phyloP scores from a whole-genome alignment of 2,888 invertebrate species.

The Argyra leucocephala region DNA sequence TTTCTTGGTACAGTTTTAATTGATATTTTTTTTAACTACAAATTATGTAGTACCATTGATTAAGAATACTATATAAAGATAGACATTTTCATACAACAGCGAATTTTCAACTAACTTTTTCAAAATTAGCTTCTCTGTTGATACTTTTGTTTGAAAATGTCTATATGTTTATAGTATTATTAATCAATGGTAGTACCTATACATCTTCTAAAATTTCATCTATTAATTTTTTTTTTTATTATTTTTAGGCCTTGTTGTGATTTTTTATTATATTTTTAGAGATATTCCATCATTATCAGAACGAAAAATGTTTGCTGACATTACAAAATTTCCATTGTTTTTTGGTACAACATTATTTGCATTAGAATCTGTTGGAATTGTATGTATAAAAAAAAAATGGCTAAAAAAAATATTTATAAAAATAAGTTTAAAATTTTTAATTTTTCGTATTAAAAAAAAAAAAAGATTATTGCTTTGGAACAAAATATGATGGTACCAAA shows the following conservation, averaged over 20 bases:
- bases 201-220: neutral
- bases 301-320: conserved; percentile 44
- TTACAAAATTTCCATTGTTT: conserved; percentile 63
- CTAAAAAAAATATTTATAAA: neutral
- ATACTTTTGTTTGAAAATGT: neutral
- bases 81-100: too few relatives aligned
- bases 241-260: conserved; percentile 56
- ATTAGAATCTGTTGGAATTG: conserved; percentile 75
- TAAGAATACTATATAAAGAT: too few relatives aligned
- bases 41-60: too few relatives aligned
- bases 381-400: conserved; percentile 43
- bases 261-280: conserved; percentile 72
- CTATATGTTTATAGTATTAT: too few relatives aligned
- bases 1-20: conserved; percentile 48
- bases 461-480: conserved; percentile 85
- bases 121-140: neutral
- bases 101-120: too few relatives aligned
- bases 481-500: conserved; percentile 89
- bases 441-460: neutral
- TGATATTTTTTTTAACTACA: neutral
- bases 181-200: too few relatives aligned
- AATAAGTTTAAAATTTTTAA: neutral
- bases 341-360: conserved; percentile 92
- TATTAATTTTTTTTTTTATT: neutral
- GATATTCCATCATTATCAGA: conserved; percentile 48